phyloP scores from a whole-genome alignment of 2,888 invertebrate genomes.

The Pristionchus entomophagus region DNA sequence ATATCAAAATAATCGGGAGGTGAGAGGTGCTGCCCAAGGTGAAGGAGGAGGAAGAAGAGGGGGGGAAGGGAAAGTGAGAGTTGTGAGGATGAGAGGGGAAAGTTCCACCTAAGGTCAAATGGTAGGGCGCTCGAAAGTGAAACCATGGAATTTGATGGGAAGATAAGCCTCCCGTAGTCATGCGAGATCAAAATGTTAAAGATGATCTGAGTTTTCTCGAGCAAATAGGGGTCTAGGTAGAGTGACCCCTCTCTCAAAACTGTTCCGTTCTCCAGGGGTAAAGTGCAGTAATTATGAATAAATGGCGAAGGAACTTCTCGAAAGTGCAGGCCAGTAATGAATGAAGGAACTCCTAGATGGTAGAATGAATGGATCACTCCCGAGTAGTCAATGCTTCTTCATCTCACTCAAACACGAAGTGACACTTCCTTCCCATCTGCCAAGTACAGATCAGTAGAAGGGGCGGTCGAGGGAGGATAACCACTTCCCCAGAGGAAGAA shows the following conservation, averaged over 20 bases:
- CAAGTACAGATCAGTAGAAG: conserved; percentile 1
- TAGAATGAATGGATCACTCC: neutral
- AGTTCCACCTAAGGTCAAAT: conserved; percentile 7
- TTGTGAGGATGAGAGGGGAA: neutral
- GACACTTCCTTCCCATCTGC: neutral
- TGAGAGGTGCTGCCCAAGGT: conserved; percentile 1
- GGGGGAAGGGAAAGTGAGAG: neutral
- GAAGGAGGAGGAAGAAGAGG: neutral
- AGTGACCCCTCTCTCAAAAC: too few relatives aligned
- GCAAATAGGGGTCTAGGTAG: too few relatives aligned
- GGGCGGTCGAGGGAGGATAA: neutral
- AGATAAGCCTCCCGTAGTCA: neutral
- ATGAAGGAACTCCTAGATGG: too few relatives aligned
- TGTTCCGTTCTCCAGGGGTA: too few relatives aligned
- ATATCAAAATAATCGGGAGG: neutral
- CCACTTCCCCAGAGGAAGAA: neutral
- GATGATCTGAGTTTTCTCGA: neutral
- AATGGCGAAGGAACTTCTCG: too few relatives aligned
- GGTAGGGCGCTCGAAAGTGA: conserved; percentile 16
- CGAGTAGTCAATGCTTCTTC: neutral
- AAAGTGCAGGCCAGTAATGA: too few relatives aligned
- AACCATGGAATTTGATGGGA: neutral
- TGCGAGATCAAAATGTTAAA: too few relatives aligned
- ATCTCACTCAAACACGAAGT: neutral
- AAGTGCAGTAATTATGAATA: too few relatives aligned